Conservation (phyloP, 2,888 invertebrate genomes). For the Thecocarcelia acutangulata region DNA sequence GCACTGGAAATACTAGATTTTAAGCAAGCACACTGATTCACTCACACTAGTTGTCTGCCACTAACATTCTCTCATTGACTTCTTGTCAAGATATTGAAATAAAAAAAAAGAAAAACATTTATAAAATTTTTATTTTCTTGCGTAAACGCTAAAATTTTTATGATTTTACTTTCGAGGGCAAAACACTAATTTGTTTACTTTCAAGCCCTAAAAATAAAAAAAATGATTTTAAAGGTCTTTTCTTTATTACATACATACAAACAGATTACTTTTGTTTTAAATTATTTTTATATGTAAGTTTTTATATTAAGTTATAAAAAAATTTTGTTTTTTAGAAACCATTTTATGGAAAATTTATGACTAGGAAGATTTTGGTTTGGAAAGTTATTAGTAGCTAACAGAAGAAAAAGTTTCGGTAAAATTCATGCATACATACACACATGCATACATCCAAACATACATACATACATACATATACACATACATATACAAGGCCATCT, state of each 20-base stretch:
- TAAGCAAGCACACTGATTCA: slow-evolving; percentile 12
- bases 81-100: neutral
- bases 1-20: slow-evolving; percentile 47
- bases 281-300: neutral
- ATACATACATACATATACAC: neutral
- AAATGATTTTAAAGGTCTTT: neutral
- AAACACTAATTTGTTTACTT: neutral
- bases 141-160: too few species aligned
- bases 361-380: too few species aligned
- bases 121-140: too few species aligned
- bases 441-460: too few species aligned
- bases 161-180: too few species aligned
- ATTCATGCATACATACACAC: too few species aligned
- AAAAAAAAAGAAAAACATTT: neutral
- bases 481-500: neutral
- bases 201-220: neutral
- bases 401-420: too few species aligned
- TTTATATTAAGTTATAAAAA: neutral
- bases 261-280: neutral
- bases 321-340: too few species aligned
- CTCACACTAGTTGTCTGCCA: slow-evolving; percentile 31
- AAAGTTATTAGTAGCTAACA: too few species aligned
- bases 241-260: too few species aligned
- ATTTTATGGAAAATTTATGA: neutral
- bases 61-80: neutral